Conservation (phyloP, 2,888 invertebrate species). For the Auanema sp. region DNA sequence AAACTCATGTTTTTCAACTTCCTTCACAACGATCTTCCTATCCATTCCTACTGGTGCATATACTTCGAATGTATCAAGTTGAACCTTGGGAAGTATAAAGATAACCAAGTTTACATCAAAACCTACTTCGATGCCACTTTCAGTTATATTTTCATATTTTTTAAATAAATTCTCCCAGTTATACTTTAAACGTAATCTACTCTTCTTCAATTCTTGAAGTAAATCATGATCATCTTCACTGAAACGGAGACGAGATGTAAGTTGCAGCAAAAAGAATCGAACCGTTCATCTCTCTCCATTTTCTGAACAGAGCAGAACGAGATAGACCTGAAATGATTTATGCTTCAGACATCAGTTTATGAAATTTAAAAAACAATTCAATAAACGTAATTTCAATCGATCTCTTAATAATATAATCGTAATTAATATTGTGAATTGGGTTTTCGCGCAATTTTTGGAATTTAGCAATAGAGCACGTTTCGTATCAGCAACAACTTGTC, state of each 20-base stretch:
- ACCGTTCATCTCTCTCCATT: background rate
- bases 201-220: conserved; percentile 1
- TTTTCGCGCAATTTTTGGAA: background rate
- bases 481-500: too few species aligned
- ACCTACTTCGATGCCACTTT: conserved; percentile 4
- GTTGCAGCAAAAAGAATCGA: background rate
- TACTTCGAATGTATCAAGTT: background rate
- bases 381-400: too few species aligned
- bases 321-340: background rate
- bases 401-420: background rate
- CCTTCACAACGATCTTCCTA: background rate
- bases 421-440: background rate
- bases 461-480: background rate
- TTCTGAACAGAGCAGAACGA: background rate
- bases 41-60: background rate
- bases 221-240: background rate
- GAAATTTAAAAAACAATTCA: too few species aligned
- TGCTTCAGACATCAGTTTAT: background rate
- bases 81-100: background rate
- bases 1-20: background rate
- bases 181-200: conserved; percentile 9
- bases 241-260: background rate
- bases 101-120: background rate
- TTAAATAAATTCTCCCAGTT: conserved; percentile 9
- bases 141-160: conserved; percentile 17